Evolutionary conservation across 2,113 vertebrate species (phyloP), one percentile per base, ranked within the genome.

Genomic region (Planiliza haematocheilus): DNA sequence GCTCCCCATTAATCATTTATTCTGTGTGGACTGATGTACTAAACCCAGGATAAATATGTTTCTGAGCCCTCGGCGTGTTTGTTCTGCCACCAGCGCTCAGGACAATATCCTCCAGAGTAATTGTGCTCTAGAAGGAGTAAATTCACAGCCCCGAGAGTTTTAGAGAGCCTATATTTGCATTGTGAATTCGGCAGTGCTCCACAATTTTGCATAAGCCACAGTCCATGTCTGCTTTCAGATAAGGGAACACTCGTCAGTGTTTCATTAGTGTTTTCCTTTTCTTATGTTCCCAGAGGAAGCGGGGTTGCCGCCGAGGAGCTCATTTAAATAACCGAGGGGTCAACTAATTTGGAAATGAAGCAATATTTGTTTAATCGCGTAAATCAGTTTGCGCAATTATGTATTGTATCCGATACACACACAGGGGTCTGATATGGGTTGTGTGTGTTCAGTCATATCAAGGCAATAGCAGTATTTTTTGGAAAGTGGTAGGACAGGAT

Each of bases 401-500:
- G 45, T 65, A 41, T 64, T 38, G 9, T 70, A 36, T 51, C 46
- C 13, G 41, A 43, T 34, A 42, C 12, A 63, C 58, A 69, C 17
- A 60, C n/a, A 46, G 56, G 2, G 16, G 13, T 30, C 37, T 20
- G 11, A 42, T 11, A 14, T 24, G 1, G 24, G 13, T 30, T 24
- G 9, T 74, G 18, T 17, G 39, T 56, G 4, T 49, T 24, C 45
- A 50, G 57, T 75, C 18, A 56, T 68, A 70, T 67, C 79, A 41
- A 38, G 43, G 62, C 52, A 74, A 82, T 13, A 8, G 4, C 17
- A 52, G 70, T 20, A 49, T 68, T 64, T 62, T 75, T 75, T 50
- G 45, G 70, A 69, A 89, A 84, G 91, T 82, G 70, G 91, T 56
- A 57, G 61, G 70, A 92, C 93, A 79, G 88, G 92, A 81, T 84